These are phyloP conservation scores for Cryptus armator DNA, from an alignment of 2,888 invertebrate species.

Conservation along the genomic window DNA sequence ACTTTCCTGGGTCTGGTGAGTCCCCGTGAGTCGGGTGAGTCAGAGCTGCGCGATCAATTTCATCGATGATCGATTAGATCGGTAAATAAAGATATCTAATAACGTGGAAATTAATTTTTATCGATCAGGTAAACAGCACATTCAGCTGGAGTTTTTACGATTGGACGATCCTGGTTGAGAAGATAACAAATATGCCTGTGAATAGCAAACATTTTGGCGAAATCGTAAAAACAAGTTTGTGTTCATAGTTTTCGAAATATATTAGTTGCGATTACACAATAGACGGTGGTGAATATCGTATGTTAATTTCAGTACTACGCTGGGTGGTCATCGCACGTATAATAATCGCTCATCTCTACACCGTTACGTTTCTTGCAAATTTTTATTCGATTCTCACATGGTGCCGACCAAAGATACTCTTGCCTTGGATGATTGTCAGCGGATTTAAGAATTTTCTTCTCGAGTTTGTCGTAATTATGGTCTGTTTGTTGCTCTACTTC, in stretches of 20 bases:
- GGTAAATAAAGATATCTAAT: background rate
- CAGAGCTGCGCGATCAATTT: conserved; percentile 31
- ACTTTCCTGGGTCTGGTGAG: conserved; percentile 79
- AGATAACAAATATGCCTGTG: conserved; percentile 72
- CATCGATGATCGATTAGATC: conserved; percentile 6
- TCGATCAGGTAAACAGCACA: conserved; percentile 74
- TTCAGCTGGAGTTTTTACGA: conserved; percentile 78
- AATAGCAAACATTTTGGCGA: conserved; percentile 67
- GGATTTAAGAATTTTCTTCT: conserved; percentile 78
- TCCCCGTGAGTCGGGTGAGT: conserved; percentile 64
- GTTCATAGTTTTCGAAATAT: background rate
- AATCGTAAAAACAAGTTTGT: conserved; percentile 71
- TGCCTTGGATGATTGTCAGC: conserved; percentile 80
- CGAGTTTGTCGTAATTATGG: conserved; percentile 74
- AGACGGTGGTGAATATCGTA: background rate
- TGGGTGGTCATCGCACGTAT: conserved; percentile 78
- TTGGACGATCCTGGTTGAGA: conserved; percentile 75
- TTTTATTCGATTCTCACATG: conserved; percentile 80
- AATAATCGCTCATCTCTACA: conserved; percentile 74
- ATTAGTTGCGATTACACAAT: background rate
- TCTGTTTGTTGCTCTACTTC: conserved; percentile 74
- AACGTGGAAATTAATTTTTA: background rate
- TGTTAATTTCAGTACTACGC: conserved; percentile 74
- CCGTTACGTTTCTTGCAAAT: conserved; percentile 76
- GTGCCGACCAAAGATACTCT: conserved; percentile 75